phyloP scores from a whole-genome alignment of 1,140 invertebrate species.

The Laupala kohalensis region DNA sequence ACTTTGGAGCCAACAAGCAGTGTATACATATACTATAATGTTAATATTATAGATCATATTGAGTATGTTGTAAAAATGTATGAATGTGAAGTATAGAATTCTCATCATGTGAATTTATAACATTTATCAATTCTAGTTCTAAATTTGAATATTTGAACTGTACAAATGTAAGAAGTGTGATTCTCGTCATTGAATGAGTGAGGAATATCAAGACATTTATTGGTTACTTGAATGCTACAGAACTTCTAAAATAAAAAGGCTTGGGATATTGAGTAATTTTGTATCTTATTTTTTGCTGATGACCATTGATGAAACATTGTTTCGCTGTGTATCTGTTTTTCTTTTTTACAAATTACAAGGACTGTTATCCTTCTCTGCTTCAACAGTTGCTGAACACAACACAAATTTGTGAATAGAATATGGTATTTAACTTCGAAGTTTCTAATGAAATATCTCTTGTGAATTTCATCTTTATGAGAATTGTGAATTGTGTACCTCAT shows the following conservation, averaged over 20 bases:
- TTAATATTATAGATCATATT: background rate
- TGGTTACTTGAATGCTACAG: background rate
- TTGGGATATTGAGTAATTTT: background rate
- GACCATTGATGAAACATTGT: no score
- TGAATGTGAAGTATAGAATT: background rate
- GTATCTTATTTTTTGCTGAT: background rate
- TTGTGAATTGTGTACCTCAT: no score
- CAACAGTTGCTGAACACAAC: no score
- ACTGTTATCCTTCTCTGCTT: no score
- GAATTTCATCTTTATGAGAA: no score
- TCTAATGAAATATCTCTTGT: no score
- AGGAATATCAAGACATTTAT: background rate
- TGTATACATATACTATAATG: background rate
- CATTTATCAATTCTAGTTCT: background rate
- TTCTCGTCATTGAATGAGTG: background rate
- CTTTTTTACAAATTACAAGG: no score
- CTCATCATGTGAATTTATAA: background rate
- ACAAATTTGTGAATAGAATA: no score
- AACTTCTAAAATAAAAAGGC: background rate
- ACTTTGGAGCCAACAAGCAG: background rate
- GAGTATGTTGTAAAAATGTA: background rate
- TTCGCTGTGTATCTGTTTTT: no score
- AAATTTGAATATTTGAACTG: background rate
- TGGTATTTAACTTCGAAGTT: no score
- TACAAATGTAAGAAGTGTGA: background rate